Conservation (phyloP, 2,113 vertebrate species). For the Paraplagusia blochii region DNA sequence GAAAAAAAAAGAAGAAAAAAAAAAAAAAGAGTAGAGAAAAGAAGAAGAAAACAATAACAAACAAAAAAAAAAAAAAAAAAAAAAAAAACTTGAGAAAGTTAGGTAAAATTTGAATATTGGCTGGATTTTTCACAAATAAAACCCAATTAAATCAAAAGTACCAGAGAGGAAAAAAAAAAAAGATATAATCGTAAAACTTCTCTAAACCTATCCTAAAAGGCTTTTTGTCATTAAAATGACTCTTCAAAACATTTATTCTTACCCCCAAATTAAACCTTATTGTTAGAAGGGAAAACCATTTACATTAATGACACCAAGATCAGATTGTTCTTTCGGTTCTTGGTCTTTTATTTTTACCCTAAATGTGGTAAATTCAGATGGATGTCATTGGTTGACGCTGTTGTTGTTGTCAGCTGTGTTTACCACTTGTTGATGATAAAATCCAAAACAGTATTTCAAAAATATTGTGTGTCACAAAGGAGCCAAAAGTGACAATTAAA, state of each 20-base stretch:
- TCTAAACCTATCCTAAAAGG: no score
- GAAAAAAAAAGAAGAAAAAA: background rate
- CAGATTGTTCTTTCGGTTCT: background rate
- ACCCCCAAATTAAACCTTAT: no score
- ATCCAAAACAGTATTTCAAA: constrained; percentile 14
- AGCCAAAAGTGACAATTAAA: constrained; percentile 9
- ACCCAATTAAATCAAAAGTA: no score
- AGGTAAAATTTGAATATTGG: background rate
- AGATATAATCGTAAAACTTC: no score
- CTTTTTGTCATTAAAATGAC: no score
- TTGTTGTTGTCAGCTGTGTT: constrained; percentile 10
- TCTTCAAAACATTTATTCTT: no score
- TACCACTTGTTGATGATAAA: constrained; percentile 13
- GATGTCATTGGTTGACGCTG: constrained; percentile 30
- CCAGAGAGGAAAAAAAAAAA: no score
- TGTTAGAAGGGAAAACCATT: no score
- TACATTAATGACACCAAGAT: constrained; percentile 4
- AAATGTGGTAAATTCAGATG: constrained; percentile 38
- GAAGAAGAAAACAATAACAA: no score
- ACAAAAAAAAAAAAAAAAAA: no score
- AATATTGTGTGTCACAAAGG: constrained; percentile 21
- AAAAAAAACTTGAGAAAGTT: no score
- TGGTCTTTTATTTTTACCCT: constrained; percentile 40
- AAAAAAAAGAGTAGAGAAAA: background rate
- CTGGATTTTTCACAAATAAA: no score